A percentile compares a stretch with the other conserved stretches of the same genome.
phyloP scores from a whole-genome alignment of 2,888 invertebrate genomes.

The Spodoptera littoralis region DNA sequence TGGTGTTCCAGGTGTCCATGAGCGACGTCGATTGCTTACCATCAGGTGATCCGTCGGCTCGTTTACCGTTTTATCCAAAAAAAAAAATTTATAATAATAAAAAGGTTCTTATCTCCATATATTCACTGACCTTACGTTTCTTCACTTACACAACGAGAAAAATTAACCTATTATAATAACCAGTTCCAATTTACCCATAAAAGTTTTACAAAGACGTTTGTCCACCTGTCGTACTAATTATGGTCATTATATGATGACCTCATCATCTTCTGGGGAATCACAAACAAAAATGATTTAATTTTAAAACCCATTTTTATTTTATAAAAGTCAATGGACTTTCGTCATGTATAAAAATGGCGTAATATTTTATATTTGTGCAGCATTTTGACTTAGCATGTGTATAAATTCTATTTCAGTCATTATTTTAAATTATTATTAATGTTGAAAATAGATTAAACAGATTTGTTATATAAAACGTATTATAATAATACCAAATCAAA shows the following conservation, averaged over 20 bases:
- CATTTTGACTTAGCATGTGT: too few species aligned
- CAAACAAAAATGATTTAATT: conserved; percentile 5
- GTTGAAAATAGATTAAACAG: too few species aligned
- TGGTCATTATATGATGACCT: conserved; percentile 16
- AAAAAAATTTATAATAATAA: too few species aligned
- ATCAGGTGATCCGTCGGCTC: too few species aligned
- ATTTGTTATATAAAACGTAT: too few species aligned
- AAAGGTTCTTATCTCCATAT: not conserved
- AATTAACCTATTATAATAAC: conserved; percentile 39
- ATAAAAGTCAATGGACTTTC: not conserved
- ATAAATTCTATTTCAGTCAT: too few species aligned
- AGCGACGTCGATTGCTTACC: too few species aligned
- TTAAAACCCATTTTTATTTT: conserved; percentile 8
- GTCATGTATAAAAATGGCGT: too few species aligned
- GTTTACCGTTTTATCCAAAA: not conserved
- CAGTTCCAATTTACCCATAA: conserved; percentile 38
- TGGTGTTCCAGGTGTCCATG: too few species aligned
- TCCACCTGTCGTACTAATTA: conserved; percentile 32
- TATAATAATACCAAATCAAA: too few species aligned
- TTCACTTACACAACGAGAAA: conserved; percentile 25
- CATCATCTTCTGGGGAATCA: conserved; percentile 14
- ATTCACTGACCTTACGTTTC: conserved; percentile 31
- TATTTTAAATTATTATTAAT: too few species aligned
- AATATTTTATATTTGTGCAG: too few species aligned
- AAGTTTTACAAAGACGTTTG: conserved; percentile 13